Conservation (phyloP, 2,888 invertebrate genomes). For the Strigamia maritima region DNA sequence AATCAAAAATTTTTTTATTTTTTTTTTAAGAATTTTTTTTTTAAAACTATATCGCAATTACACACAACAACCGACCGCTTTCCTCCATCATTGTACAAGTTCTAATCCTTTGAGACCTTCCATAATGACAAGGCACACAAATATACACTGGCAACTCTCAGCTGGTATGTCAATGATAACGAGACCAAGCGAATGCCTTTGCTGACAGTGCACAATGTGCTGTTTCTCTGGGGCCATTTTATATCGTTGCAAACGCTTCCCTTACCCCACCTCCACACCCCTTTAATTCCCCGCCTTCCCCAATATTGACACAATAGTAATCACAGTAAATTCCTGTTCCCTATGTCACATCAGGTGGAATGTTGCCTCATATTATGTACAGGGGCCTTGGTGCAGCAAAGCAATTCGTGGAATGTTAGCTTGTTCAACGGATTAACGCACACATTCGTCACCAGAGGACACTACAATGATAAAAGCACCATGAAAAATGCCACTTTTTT, state of each 20-base stretch:
- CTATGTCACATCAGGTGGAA: not conserved
- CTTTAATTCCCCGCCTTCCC: not conserved
- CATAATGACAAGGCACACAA: not conserved
- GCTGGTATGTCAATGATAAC: not conserved
- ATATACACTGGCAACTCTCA: not conserved
- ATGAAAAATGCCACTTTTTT: not conserved
- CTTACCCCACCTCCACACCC: not conserved
- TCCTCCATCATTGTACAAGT: not conserved
- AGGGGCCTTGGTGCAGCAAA: not conserved
- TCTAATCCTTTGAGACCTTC: not conserved
- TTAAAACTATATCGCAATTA: not conserved
- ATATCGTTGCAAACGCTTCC: not conserved
- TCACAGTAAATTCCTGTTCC: not conserved
- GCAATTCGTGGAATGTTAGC: not conserved
- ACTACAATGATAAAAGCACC: not conserved
- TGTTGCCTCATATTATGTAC: not conserved
- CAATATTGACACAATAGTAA: not conserved
- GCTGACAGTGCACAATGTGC: not conserved
- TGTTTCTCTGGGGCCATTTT: not conserved
- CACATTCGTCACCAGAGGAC: not conserved
- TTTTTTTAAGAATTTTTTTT: too few relatives aligned
- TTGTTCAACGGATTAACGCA: not conserved
- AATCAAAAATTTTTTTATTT: too few relatives aligned
- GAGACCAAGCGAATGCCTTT: not conserved
- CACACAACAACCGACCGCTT: not conserved